Conservation (phyloP, 2,797 vertebrate species). For the Ambastaia sidthimunki region DNA sequence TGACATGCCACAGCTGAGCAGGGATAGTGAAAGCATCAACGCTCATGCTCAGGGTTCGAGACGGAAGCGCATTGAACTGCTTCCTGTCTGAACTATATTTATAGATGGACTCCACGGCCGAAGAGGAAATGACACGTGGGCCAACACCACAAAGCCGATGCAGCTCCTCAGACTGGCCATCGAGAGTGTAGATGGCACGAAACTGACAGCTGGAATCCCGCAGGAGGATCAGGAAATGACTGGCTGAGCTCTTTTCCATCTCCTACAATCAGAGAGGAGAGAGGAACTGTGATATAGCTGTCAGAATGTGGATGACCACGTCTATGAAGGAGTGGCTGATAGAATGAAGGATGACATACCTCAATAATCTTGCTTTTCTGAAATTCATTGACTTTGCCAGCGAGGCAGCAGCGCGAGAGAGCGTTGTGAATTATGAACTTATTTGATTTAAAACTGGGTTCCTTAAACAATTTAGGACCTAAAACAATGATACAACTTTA, state of each 20-base stretch:
- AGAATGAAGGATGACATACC: slow-evolving; percentile 67
- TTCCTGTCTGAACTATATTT: slow-evolving; percentile 95
- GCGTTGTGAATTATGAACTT: slow-evolving; percentile 94
- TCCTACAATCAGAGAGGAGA: slow-evolving; percentile 73
- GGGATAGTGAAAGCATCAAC: slow-evolving; percentile 93
- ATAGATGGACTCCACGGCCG: slow-evolving; percentile 88
- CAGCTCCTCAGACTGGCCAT: slow-evolving; percentile 83
- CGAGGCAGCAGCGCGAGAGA: slow-evolving; percentile 90
- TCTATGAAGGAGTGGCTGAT: background rate
- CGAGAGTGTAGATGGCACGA: slow-evolving; percentile 86
- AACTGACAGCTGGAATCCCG: slow-evolving; percentile 91
- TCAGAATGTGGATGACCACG: background rate
- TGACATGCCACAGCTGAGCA: slow-evolving; percentile 85
- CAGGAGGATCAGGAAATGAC: slow-evolving; percentile 93
- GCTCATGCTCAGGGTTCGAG: slow-evolving; percentile 90
- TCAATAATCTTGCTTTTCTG: slow-evolving; percentile 90
- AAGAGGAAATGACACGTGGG: slow-evolving; percentile 76
- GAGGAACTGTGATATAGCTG: background rate
- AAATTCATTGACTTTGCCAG: slow-evolving; percentile 88
- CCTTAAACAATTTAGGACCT: slow-evolving; percentile 91
- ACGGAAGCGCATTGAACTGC: slow-evolving; percentile 89
- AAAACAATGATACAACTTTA: slow-evolving; percentile 23
- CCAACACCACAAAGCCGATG: slow-evolving; percentile 82
- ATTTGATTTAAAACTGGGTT: slow-evolving; percentile 93
- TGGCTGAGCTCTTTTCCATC: slow-evolving; percentile 89